Evolutionary conservation across 1,140 invertebrate genomes (phyloP), one percentile per base, ranked within the genome.

Genomic region (Drosophila bocki): DNA sequence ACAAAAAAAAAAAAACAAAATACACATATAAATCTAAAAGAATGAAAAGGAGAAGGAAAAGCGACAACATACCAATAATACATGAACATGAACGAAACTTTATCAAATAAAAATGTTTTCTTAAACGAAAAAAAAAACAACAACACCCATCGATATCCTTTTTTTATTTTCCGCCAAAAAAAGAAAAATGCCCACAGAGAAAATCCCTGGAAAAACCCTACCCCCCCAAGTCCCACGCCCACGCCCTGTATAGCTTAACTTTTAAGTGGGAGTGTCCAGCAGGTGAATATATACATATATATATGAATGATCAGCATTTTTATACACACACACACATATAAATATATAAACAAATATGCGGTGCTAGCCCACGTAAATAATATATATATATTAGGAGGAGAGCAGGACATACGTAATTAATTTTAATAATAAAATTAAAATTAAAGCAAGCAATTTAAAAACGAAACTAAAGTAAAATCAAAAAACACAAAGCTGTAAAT

Each of bases 91-190:
- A 86, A 86, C 77, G 78, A 82, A 86, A 86, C 82, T 86, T 86
- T 86, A 87, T 86, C 79, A 87, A 87, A 87, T 87, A 86, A 87
- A 86, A 87, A 83, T 88, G 69, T 78, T 87, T 88, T 80, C 69
- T 78, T 88, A 78, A 88, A 83, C 69, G 81, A 80, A 86, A 86
- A 87, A 75, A 72, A 77, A 64, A 50, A 32, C 13, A 50, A 32
- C 15, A 72, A 32, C 15, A 72, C 76, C 80, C 76, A 82, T 72
- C 82, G 81, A 84, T 64, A 78, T 71, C 80, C 80, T 78, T 83
- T 80, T 78, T 83, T 83, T 68, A 67, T 75, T 59, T 57, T 50
- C 50, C 48, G 37, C 67, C 50, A 59, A 75, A 41, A 41, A 29
- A 59, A 60, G 51, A 26, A 65, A 51, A 75, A 54, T 15, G 48